These are phyloP conservation scores for Pleuronectes platessa DNA, from an alignment of 2,113 vertebrate species.

Conservation along the genomic window DNA sequence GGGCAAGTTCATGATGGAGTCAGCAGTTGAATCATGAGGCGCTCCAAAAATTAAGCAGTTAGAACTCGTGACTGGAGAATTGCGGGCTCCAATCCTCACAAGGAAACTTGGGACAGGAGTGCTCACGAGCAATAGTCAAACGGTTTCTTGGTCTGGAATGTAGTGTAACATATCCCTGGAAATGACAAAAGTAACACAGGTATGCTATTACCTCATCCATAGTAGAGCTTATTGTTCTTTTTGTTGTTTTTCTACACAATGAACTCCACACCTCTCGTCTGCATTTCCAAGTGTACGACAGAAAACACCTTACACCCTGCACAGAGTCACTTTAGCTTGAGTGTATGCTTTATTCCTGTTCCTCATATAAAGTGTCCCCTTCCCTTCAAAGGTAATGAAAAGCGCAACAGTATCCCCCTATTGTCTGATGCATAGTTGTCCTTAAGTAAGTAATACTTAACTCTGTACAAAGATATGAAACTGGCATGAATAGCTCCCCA, in stretches of 20 bases:
- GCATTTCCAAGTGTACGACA: neutral
- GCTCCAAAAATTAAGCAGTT: neutral
- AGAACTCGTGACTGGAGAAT: neutral
- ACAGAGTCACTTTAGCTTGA: constrained; percentile 18
- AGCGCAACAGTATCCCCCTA: constrained; percentile 35
- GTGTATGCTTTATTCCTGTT: constrained; percentile 9
- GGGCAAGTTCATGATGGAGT: constrained; percentile 28
- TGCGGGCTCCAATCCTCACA: neutral
- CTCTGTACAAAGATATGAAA: constrained; percentile 33
- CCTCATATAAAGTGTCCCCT: constrained; percentile 14
- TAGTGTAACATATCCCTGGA: neutral
- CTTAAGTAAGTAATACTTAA: constrained; percentile 58
- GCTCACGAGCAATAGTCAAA: neutral
- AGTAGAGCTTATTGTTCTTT: constrained; percentile 10
- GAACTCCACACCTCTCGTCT: neutral
- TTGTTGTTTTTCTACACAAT: neutral
- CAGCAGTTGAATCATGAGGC: constrained; percentile 34
- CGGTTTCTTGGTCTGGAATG: neutral
- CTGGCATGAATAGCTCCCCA: neutral
- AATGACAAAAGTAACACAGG: neutral
- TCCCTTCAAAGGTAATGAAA: constrained; percentile 22
- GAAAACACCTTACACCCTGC: neutral
- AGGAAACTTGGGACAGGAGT: neutral
- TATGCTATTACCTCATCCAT: constrained; percentile 1
- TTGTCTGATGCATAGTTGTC: constrained; percentile 36